phyloP scores from a whole-genome alignment of 1,140 invertebrate genomes.

The Popillia japonica region DNA sequence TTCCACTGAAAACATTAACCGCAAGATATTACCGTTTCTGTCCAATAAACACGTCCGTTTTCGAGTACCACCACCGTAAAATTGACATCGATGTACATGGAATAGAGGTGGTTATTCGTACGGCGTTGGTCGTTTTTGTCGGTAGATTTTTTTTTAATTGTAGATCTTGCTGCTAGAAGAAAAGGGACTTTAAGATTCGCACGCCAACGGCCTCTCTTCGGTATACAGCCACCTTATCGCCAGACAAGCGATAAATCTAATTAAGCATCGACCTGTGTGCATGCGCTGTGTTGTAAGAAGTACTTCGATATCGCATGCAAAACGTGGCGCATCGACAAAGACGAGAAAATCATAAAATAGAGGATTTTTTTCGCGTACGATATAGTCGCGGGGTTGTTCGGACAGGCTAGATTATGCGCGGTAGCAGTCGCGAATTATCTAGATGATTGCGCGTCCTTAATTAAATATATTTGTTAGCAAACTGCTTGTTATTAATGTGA shows the following conservation, averaged over 20 bases:
- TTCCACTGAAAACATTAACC: too few species aligned
- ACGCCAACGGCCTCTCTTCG: neutral
- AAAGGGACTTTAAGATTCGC: neutral
- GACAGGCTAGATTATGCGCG: neutral
- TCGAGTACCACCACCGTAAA: too few species aligned
- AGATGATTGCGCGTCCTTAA: constrained; percentile 14
- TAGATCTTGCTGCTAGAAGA: neutral
- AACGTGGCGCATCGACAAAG: neutral
- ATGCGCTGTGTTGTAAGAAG: neutral
- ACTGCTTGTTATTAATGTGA: neutral
- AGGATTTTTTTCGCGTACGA: neutral
- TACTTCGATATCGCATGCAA: neutral
- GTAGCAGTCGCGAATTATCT: constrained; percentile 3
- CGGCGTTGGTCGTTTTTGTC: too few species aligned
- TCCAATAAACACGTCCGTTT: too few species aligned
- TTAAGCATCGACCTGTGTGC: constrained; percentile 13
- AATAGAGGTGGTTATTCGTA: too few species aligned
- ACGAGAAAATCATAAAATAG: constrained; percentile 7
- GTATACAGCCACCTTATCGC: neutral
- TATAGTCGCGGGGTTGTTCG: neutral
- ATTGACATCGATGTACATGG: too few species aligned
- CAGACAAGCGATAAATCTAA: constrained; percentile 13
- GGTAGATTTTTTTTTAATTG: too few species aligned
- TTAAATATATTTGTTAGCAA: neutral
- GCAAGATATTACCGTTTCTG: too few species aligned